A percentile compares a stretch with the other conserved stretches of the same genome.
Evolutionary conservation across 2,797 vertebrate genomes (phyloP).

Genomic region (Prionace glauca): DNA sequence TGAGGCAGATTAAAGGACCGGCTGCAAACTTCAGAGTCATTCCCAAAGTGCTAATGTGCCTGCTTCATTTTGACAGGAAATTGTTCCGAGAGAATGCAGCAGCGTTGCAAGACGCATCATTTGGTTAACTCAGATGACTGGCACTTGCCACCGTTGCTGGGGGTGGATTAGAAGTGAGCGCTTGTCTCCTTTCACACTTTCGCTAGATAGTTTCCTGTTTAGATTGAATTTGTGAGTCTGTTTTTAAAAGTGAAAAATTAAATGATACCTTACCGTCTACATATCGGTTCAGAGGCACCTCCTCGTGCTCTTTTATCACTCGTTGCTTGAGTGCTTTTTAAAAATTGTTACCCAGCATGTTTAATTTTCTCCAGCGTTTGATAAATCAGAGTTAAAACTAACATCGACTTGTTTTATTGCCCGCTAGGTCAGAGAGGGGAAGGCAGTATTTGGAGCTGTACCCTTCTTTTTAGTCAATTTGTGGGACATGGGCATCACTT

Average conservation of each 20-base stretch:
- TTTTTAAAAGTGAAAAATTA: background rate
- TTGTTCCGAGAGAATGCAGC: background rate
- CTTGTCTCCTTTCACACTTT: constrained; percentile 22
- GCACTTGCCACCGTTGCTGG: background rate
- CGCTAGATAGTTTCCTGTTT: background rate
- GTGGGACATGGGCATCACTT: no score
- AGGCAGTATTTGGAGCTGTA: background rate
- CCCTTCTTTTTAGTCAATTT: no score
- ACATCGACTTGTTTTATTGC: background rate
- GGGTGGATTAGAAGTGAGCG: background rate
- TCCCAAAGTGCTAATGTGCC: background rate
- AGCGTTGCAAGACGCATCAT: background rate
- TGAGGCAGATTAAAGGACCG: background rate
- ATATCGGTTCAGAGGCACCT: background rate
- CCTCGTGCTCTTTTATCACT: background rate
- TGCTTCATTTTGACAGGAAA: background rate
- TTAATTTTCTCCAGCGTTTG: background rate
- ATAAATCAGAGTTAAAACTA: background rate
- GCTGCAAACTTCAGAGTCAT: background rate
- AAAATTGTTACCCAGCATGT: no score
- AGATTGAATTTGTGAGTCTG: background rate
- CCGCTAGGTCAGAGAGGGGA: background rate
- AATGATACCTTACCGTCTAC: background rate
- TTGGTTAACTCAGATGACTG: background rate
- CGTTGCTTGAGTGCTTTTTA: background rate